Evolutionary conservation across 2,797 vertebrate species (phyloP).

Genomic region (Setipinna tenuifilis): DNA sequence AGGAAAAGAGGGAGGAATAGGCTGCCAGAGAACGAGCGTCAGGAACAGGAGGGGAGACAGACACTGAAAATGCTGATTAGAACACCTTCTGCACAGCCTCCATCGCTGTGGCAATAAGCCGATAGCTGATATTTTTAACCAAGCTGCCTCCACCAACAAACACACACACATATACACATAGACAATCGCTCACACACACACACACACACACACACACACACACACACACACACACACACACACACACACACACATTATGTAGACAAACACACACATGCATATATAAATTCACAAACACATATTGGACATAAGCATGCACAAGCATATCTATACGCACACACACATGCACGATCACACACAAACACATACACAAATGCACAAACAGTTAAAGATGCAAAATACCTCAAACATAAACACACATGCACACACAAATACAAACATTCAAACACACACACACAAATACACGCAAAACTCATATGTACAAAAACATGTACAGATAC

Average conservation of each 20-base stretch:
- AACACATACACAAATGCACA: not conserved
- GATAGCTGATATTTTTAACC: conserved; percentile 15
- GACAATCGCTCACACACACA: too few relatives aligned
- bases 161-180: not conserved
- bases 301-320: too few relatives aligned
- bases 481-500: not conserved
- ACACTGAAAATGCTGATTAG: conserved; percentile 19
- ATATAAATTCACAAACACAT: too few relatives aligned
- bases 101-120: not conserved
- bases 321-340: not conserved
- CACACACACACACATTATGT: too few relatives aligned
- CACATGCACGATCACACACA: not conserved
- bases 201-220: too few relatives aligned
- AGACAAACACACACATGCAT: too few relatives aligned
- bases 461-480: not conserved
- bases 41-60: conserved; percentile 20
- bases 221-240: too few relatives aligned
- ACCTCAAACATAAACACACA: not conserved
- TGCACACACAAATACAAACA: not conserved
- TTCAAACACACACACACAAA: not conserved
- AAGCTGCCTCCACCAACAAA: not conserved
- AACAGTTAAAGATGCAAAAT: too few relatives aligned
- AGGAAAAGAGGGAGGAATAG: not conserved
- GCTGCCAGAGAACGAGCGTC: too few relatives aligned
- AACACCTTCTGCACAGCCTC: conserved; percentile 6